Evolutionary conservation across 2,797 vertebrate species (phyloP).

Genomic region (Myripristis jacobus): DNA sequence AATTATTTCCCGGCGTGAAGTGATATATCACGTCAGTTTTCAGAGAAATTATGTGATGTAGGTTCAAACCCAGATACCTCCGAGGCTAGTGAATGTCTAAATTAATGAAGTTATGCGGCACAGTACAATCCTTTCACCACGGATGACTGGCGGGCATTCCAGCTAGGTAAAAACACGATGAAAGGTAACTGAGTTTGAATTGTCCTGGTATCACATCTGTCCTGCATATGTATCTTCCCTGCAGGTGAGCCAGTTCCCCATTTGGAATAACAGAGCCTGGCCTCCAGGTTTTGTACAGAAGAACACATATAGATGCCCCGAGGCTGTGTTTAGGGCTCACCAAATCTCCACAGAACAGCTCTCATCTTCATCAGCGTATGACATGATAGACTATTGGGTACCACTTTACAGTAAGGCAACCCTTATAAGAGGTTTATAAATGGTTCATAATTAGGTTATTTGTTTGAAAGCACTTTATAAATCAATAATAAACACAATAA

Average conservation of each 20-base stretch:
- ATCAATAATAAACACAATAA: no score
- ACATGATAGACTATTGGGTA: no score
- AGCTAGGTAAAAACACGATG: not conserved
- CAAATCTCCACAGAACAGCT: not conserved
- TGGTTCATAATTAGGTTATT: no score
- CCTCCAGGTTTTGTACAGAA: not conserved
- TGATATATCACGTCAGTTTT: slow-evolving; percentile 36
- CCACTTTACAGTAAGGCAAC: no score
- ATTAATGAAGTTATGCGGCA: slow-evolving; percentile 6
- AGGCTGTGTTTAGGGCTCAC: not conserved
- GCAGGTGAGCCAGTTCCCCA: not conserved
- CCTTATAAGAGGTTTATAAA: no score
- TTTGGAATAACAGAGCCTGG: not conserved
- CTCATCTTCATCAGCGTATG: not conserved
- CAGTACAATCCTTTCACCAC: not conserved
- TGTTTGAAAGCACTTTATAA: no score
- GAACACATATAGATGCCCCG: not conserved
- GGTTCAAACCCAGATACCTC: slow-evolving; percentile 1
- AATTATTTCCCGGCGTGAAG: slow-evolving; percentile 39
- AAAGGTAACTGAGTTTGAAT: slow-evolving; percentile 7
- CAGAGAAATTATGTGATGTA: slow-evolving; percentile 26
- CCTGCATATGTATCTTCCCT: slow-evolving; percentile 3
- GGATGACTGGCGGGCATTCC: not conserved
- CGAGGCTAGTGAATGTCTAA: slow-evolving; percentile 1
- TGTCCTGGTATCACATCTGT: slow-evolving; percentile 5